A percentile compares a stretch with the other conserved stretches of the same genome.
These are phyloP conservation scores for Noturus placidus DNA, from an alignment of 2,113 vertebrate species.

Conservation along the genomic window DNA sequence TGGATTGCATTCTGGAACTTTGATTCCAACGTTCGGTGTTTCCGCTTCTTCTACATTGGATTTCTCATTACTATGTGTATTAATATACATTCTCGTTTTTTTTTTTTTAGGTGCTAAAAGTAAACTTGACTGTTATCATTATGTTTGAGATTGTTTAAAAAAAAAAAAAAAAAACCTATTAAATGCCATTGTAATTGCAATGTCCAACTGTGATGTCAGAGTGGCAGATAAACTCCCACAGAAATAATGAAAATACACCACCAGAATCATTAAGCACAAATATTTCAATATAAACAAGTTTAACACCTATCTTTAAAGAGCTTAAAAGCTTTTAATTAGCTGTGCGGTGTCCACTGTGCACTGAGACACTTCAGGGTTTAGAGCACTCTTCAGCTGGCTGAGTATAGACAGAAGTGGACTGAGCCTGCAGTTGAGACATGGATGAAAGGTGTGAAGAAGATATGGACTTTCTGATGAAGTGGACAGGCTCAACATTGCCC, in stretches of 20 bases:
- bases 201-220: neutral
- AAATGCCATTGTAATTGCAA: neutral
- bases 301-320: neutral
- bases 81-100: neutral
- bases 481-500: neutral
- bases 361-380: neutral
- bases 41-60: neutral
- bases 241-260: neutral
- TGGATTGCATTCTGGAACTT: neutral
- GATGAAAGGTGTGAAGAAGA: constrained; percentile 1
- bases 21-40: neutral
- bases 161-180: neutral
- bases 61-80: neutral
- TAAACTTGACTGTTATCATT: neutral
- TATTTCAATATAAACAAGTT: neutral
- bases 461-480: neutral
- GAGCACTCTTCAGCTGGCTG: neutral
- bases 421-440: neutral
- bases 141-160: neutral
- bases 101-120: neutral
- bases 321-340: neutral
- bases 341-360: neutral
- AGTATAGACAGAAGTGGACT: neutral
- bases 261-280: neutral
- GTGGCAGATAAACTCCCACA: neutral